Evolutionary conservation across 1,140 invertebrate genomes (phyloP), one percentile per base, ranked within the genome.

Genomic region (Orussus abietinus): DNA sequence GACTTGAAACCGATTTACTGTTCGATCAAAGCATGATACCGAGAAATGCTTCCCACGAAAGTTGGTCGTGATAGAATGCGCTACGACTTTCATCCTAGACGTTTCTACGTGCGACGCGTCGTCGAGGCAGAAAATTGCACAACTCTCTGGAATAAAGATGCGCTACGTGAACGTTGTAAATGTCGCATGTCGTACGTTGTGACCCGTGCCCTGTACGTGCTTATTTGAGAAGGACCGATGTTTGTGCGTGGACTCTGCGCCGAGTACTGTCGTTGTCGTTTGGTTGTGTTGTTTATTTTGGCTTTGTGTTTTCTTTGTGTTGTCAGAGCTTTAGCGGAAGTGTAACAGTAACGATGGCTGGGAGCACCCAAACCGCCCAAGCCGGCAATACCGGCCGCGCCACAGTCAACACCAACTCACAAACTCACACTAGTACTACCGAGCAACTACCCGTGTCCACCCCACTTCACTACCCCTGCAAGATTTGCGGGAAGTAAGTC

Each of bases 401-500:
- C 71, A 66, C 77, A 75, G 51, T 75, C 72, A 59, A 78, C 77
- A 64, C 74, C 77, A 66, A 75, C 77, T 66, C 73, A 76, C 52
- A 74, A 74, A 74, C 65, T 74, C 68, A 74, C 71, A 74, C 69
- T 72, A 72, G 71, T 71, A 69, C 64, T 69, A 68, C 72, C 69
- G 68, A 72, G 70, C 66, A 67, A 66, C 64, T 68, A 72, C 67
- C 69, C 68, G 67, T 67, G 69, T 66, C 71, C 60, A 74, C 69
- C 71, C 68, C 57, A 69, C 71, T 74, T 66, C 69, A 81, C 59
- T 85, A 88, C 75, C 92, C 92, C 59, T 96, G 93, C 83, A 93
- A 92, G 81, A 86, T 96, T 69, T 96, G 93, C 85, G 91, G 91
- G 81, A 95, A 94, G 92, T 95, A 89, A 89, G 90, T 91, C 75